These are phyloP conservation scores for Pachyrhynchus sulphureomaculatus DNA, from an alignment of 1,140 invertebrate species.

Conservation along the genomic window DNA sequence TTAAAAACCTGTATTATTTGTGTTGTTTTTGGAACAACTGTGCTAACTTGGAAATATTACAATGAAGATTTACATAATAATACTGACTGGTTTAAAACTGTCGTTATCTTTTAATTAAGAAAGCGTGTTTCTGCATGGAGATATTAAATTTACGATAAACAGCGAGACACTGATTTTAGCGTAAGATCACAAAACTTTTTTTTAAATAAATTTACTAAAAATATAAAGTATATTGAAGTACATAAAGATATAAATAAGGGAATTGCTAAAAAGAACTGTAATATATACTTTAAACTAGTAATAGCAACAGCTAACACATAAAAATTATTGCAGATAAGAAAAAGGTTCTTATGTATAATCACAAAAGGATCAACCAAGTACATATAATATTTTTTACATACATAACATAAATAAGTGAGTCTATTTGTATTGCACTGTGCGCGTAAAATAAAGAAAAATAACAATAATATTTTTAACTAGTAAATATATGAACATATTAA, in stretches of 20 bases:
- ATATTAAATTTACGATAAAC: too few relatives aligned
- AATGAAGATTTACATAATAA: too few relatives aligned
- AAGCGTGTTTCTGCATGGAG: too few relatives aligned
- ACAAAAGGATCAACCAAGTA: constrained; percentile 7
- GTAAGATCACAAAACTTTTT: too few relatives aligned
- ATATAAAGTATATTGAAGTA: background rate
- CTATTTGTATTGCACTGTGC: constrained; percentile 24
- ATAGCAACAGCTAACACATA: constrained; percentile 13
- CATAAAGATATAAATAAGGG: background rate
- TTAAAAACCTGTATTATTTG: too few relatives aligned
- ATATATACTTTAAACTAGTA: constrained; percentile 4
- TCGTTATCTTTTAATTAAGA: too few relatives aligned
- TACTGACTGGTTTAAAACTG: too few relatives aligned
- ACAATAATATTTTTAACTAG: constrained; percentile 1
- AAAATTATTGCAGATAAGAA: constrained; percentile 10
- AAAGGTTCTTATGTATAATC: constrained; percentile 14
- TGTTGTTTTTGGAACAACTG: too few relatives aligned
- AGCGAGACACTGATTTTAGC: too few relatives aligned
- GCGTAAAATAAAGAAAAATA: constrained; percentile 3
- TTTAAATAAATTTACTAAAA: too few relatives aligned
- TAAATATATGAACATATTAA: background rate
- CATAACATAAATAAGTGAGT: constrained; percentile 9
- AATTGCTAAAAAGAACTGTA: background rate
- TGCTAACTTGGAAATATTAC: too few relatives aligned
- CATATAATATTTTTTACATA: constrained; percentile 14